Conservation (phyloP, 2,113 vertebrate genomes). For the Archocentrus centrarchus region DNA sequence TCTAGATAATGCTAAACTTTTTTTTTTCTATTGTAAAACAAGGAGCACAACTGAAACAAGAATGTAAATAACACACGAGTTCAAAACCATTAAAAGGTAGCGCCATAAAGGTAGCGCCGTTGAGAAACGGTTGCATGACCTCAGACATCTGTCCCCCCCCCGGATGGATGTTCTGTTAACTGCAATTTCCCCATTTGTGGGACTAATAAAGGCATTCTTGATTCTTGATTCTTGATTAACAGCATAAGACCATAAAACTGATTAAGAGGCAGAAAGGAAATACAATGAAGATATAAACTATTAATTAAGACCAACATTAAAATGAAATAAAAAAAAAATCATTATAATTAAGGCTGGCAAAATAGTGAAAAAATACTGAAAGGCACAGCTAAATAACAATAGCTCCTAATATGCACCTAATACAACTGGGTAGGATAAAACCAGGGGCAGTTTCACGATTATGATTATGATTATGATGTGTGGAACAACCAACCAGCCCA, state of each 20-base stretch:
- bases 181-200: too few species aligned
- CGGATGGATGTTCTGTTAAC: too few species aligned
- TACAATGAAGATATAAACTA: accelerated
- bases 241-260: not conserved
- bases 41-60: not conserved
- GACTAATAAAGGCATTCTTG: too few species aligned
- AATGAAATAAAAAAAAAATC: too few species aligned
- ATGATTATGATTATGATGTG: not conserved
- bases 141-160: too few species aligned
- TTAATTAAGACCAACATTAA: not conserved
- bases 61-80: not conserved
- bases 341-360: not conserved
- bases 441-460: not conserved
- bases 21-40: too few species aligned
- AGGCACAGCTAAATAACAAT: not conserved
- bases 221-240: too few species aligned
- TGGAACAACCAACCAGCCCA: not conserved
- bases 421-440: not conserved
- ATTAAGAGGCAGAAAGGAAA: not conserved
- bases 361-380: not conserved
- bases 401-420: not conserved
- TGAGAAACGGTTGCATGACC: too few species aligned
- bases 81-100: not conserved
- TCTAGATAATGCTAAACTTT: too few species aligned
- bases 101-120: too few species aligned